These are phyloP conservation scores for Hololepta plana DNA, from an alignment of 2,888 invertebrate species.

Conservation along the genomic window DNA sequence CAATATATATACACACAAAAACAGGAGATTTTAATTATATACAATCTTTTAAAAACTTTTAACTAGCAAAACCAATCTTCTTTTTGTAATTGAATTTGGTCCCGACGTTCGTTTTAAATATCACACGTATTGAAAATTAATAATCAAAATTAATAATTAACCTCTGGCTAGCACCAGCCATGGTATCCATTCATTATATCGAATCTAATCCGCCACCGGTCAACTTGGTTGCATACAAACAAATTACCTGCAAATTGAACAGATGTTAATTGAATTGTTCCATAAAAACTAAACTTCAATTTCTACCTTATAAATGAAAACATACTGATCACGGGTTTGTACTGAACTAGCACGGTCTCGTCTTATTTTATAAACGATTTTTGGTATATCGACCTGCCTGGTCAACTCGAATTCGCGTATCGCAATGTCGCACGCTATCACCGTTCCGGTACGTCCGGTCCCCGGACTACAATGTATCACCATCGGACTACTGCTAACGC, in stretches of 20 bases:
- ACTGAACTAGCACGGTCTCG: slow-evolving; percentile 79
- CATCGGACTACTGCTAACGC: too few species aligned
- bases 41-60: too few species aligned
- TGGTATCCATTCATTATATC: slow-evolving; percentile 18
- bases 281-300: slow-evolving; percentile 5
- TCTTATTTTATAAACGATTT: slow-evolving; percentile 65
- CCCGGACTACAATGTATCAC: slow-evolving; percentile 78
- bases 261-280: slow-evolving; percentile 4
- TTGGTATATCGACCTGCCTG: slow-evolving; percentile 68
- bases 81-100: too few species aligned
- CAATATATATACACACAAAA: too few species aligned
- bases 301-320: slow-evolving; percentile 73
- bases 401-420: slow-evolving; percentile 73
- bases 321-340: slow-evolving; percentile 81
- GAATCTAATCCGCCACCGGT: slow-evolving; percentile 53
- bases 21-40: too few species aligned
- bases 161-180: not conserved
- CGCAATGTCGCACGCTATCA: slow-evolving; percentile 72
- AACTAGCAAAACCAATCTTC: too few species aligned
- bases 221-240: slow-evolving; percentile 68
- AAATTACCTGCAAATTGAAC: slow-evolving; percentile 45
- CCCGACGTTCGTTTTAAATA: too few species aligned
- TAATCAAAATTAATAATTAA: slow-evolving; percentile 4
- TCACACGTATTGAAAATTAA: slow-evolving; percentile 8
- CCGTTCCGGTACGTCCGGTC: slow-evolving; percentile 75